Conservation (phyloP, 1,140 invertebrate species). For the Papilio dardanus region DNA sequence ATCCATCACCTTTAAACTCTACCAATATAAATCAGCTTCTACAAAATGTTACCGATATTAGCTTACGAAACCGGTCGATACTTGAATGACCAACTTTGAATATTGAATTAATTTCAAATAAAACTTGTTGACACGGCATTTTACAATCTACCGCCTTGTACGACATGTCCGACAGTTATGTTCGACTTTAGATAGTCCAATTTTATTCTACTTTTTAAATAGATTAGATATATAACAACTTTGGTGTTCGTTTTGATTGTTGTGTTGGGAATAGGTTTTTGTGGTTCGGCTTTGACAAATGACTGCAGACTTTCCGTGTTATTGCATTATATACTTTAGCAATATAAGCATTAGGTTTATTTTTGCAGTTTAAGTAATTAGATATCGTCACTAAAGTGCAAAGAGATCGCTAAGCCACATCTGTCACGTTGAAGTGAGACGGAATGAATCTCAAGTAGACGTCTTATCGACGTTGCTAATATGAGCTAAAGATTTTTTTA, state of each 20-base stretch:
- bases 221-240: conserved; percentile 36
- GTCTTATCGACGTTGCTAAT: background rate
- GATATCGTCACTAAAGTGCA: conserved; percentile 37
- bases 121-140: conserved; percentile 36
- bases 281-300: conserved; percentile 35
- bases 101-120: conserved; percentile 39
- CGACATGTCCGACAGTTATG: conserved; percentile 36
- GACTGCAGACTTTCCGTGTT: background rate
- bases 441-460: conserved; percentile 28
- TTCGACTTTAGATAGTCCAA: conserved; percentile 23
- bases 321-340: background rate
- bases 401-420: conserved; percentile 21
- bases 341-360: background rate
- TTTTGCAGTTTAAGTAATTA: conserved; percentile 13
- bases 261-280: conserved; percentile 36
- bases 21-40: conserved; percentile 11
- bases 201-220: conserved; percentile 29
- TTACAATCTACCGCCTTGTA: conserved; percentile 36
- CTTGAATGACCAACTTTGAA: conserved; percentile 31
- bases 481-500: conserved; percentile 1
- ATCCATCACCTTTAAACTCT: conserved; percentile 22
- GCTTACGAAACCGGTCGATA: conserved; percentile 26
- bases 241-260: conserved; percentile 38
- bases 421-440: conserved; percentile 13
- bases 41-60: conserved; percentile 31